phyloP scores from a whole-genome alignment of 2,888 invertebrate genomes.

The Chrysolina americana region DNA sequence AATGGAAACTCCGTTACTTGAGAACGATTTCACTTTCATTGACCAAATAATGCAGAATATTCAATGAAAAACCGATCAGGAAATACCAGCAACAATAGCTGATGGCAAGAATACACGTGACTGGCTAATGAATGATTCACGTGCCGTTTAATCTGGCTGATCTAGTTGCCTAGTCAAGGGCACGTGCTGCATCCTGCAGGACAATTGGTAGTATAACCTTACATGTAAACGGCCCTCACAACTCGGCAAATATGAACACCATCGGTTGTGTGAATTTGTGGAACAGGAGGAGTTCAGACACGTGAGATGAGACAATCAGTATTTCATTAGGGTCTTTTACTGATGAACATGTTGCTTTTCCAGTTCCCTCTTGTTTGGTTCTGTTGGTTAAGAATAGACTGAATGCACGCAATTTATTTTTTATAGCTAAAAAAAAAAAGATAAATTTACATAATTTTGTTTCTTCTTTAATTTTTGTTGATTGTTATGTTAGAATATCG shows the following conservation, averaged over 20 bases:
- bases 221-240: slow-evolving; percentile 48
- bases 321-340: slow-evolving; percentile 40
- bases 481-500: too few relatives aligned
- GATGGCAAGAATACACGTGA: slow-evolving; percentile 57
- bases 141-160: slow-evolving; percentile 62
- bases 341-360: neutral
- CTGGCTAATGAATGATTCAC: slow-evolving; percentile 63
- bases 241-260: slow-evolving; percentile 36
- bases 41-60: slow-evolving; percentile 22
- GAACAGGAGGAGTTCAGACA: slow-evolving; percentile 40
- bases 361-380: neutral
- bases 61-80: slow-evolving; percentile 28
- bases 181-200: slow-evolving; percentile 62
- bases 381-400: neutral
- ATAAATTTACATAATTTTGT: too few relatives aligned
- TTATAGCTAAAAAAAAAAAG: too few relatives aligned
- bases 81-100: slow-evolving; percentile 45
- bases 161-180: slow-evolving; percentile 59
- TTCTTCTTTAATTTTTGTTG: too few relatives aligned
- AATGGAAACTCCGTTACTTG: neutral
- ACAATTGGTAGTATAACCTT: slow-evolving; percentile 63
- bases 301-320: slow-evolving; percentile 43
- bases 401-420: neutral
- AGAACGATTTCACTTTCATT: slow-evolving; percentile 6
- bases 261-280: slow-evolving; percentile 46